Evolutionary conservation across 2,888 invertebrate genomes (phyloP).

Genomic region (Phrixothrix hirtus): DNA sequence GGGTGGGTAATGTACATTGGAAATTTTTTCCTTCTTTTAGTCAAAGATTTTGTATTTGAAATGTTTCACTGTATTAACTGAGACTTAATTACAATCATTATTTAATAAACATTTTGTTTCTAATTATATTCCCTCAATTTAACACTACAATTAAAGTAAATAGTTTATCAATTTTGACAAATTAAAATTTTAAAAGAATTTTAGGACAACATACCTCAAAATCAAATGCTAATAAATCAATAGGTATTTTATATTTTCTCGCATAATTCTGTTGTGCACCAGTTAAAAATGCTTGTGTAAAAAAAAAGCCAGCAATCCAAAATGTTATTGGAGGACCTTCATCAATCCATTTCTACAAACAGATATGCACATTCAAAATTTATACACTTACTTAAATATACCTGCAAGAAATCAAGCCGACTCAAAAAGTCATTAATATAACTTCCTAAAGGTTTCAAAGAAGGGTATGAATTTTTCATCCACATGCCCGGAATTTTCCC

Average conservation of each 20-base stretch:
- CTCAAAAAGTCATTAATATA: slow-evolving; percentile 85
- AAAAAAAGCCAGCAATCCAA: slow-evolving; percentile 94
- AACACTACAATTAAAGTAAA: too few species aligned
- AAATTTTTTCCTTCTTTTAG: too few species aligned
- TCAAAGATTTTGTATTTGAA: too few species aligned
- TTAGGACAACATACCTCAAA: slow-evolving; percentile 76
- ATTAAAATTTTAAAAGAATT: too few species aligned
- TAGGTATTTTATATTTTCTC: slow-evolving; percentile 87
- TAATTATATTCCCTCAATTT: too few species aligned
- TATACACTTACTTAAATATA: slow-evolving; percentile 54
- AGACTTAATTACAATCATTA: too few species aligned
- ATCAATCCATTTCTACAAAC: slow-evolving; percentile 75
- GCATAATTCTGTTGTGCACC: slow-evolving; percentile 93
- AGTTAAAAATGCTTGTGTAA: slow-evolving; percentile 93
- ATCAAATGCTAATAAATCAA: slow-evolving; percentile 83
- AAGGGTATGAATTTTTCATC: slow-evolving; percentile 87
- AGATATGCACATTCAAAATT: too few species aligned
- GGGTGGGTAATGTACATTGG: too few species aligned
- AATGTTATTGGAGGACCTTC: slow-evolving; percentile 79
- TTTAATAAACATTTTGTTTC: too few species aligned
- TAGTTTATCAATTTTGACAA: too few species aligned
- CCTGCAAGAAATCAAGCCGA: slow-evolving; percentile 83
- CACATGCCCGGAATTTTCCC: slow-evolving; percentile 84
- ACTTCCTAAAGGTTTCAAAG: slow-evolving; percentile 85
- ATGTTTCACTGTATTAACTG: too few species aligned